Base-by-base conservation (phyloP, 2,888 invertebrate genomes). In the Spodoptera exigua region DNA sequence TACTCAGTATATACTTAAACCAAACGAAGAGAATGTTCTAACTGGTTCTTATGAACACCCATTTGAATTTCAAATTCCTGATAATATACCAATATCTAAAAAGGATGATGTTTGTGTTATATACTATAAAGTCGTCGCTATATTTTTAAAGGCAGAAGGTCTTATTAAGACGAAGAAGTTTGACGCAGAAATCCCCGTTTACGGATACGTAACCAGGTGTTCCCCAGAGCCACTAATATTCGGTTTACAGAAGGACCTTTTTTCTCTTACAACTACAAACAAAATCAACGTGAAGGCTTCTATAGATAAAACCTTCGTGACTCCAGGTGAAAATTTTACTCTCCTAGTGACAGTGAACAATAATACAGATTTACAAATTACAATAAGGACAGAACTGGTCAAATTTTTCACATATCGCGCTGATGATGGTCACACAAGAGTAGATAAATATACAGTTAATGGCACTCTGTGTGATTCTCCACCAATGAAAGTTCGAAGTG, bases 401-500 rank as follows among this genome's bases (percentile, higher is more conserved):
- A 34, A 43, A 18, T 27, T 52, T 60, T 34, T 51, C 11, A 57
- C 35, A 7, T 66, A 44, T 9, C 17, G 14, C 12, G 41, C 61
- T 1, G 13, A 52, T 4, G 16, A 16, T 41, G 12, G 7, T 5
- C 7, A 27, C 9, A 27, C 27, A 27, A 27, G 27, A 27, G 27
- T 27, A 7, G 27, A 27, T 9, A 27, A 5, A 1, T 1, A 9
- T 27, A 27, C 27, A 9, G 27, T 27, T 9, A 27, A 9, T 5
- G 27, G 27, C 9, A 53, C 35, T 12, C n/a, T 32, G 17, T n/a
- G 7, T 16, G 9, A 41, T 13, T 63, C 69, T 0, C 55, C 63
- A 37, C 68, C 49, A 17, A 51, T 79, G 1, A 68, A 71, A n/a
- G 49, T 61, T 1, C 67, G 78, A 3, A 70, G 69, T 39, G 16